These are phyloP conservation scores for Martes martes DNA, from an alignment of 2,113 vertebrate species.

Conservation along the genomic window DNA sequence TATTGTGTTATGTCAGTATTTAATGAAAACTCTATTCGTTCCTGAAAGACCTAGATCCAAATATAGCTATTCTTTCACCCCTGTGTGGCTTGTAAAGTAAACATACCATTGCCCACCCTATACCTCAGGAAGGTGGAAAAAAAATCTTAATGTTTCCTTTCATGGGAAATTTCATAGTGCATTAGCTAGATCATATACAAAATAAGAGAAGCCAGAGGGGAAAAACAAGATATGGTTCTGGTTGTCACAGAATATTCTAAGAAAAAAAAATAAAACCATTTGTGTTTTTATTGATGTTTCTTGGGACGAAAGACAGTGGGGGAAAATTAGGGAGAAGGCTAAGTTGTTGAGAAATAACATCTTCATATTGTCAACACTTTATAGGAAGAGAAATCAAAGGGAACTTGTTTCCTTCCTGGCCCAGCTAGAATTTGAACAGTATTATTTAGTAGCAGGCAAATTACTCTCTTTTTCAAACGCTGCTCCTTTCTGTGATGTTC, in stretches of 20 bases:
- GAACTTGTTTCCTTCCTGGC: background rate
- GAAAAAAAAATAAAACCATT: background rate
- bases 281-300: background rate
- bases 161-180: background rate
- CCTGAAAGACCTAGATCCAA: constrained; percentile 2
- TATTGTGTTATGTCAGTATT: background rate
- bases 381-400: background rate
- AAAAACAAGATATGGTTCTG: background rate
- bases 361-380: background rate
- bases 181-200: background rate
- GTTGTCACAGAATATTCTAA: background rate
- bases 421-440: background rate
- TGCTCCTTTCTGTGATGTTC: background rate
- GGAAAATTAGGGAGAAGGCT: background rate
- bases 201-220: background rate
- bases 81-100: constrained; percentile 6
- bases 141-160: background rate
- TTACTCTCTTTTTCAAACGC: background rate
- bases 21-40: constrained; percentile 32
- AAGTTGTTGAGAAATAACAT: background rate
- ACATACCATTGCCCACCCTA: background rate
- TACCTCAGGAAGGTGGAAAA: background rate
- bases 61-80: background rate
- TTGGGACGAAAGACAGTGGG: background rate
- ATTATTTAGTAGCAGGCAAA: background rate